A percentile compares a stretch with the other conserved stretches of the same genome.
These are phyloP conservation scores for Drosophila leontia DNA, from an alignment of 1,140 invertebrate genomes.

Conservation along the genomic window DNA sequence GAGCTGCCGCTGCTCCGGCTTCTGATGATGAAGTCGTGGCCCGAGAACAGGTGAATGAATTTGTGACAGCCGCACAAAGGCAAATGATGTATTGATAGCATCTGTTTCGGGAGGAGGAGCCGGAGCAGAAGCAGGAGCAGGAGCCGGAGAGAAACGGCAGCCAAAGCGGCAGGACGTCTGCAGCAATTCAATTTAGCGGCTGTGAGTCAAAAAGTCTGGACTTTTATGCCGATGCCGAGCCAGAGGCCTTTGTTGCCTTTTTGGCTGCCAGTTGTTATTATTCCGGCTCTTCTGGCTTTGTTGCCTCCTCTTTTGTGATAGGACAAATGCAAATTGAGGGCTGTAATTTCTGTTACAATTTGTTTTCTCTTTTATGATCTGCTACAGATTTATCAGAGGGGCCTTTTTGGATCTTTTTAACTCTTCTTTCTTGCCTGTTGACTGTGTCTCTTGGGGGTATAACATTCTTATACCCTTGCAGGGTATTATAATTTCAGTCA, in stretches of 20 bases:
- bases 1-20: slow-evolving; percentile 36
- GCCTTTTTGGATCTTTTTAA: background rate
- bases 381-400: slow-evolving; percentile 18
- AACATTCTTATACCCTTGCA: too few species aligned
- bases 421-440: background rate
- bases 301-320: slow-evolving; percentile 36
- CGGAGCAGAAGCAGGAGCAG: slow-evolving; percentile 15
- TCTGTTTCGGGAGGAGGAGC: slow-evolving; percentile 73
- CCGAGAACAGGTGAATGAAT: slow-evolving; percentile 82
- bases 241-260: slow-evolving; percentile 38
- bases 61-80: slow-evolving; percentile 80
- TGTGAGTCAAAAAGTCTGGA: slow-evolving; percentile 57
- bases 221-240: slow-evolving; percentile 21
- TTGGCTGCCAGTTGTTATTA: slow-evolving; percentile 43
- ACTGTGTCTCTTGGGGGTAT: background rate
- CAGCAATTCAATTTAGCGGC: slow-evolving; percentile 60
- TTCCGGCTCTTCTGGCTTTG: slow-evolving; percentile 32
- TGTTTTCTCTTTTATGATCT: slow-evolving; percentile 21
- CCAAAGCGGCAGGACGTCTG: slow-evolving; percentile 76
- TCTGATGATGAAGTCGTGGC: slow-evolving; percentile 74
- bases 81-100: slow-evolving; percentile 83
- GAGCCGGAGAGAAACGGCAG: slow-evolving; percentile 45
- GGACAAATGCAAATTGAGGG: slow-evolving; percentile 56
- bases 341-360: slow-evolving; percentile 70
- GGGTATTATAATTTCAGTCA: too few species aligned